Evolutionary conservation across 2,888 invertebrate genomes (phyloP).

Genomic region (Andrena trimmerana): DNA sequence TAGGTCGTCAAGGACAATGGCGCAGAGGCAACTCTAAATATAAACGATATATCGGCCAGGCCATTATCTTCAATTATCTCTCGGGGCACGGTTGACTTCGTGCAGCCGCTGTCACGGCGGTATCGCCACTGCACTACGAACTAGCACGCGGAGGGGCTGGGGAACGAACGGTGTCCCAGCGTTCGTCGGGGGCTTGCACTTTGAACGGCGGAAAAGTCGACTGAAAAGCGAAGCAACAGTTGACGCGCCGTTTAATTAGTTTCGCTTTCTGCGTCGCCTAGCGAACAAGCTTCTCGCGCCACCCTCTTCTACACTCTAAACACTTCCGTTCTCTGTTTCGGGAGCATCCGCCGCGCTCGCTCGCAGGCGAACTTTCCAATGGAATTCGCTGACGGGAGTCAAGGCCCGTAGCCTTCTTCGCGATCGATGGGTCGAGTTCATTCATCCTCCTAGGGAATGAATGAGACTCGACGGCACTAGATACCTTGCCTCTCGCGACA

Average conservation of each 20-base stretch:
- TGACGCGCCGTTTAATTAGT: slow-evolving; percentile 56
- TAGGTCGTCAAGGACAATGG: slow-evolving; percentile 41
- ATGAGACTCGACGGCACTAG: background rate
- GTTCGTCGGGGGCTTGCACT: slow-evolving; percentile 27
- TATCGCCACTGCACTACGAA: slow-evolving; percentile 13
- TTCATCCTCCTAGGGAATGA: slow-evolving; percentile 7
- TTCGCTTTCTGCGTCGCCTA: slow-evolving; percentile 28
- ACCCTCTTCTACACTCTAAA: slow-evolving; percentile 19
- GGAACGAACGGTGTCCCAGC: slow-evolving; percentile 12
- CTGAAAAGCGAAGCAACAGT: slow-evolving; percentile 57
- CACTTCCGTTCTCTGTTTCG: slow-evolving; percentile 14
- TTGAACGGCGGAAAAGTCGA: slow-evolving; percentile 51
- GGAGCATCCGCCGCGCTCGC: slow-evolving; percentile 8
- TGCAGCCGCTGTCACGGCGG: slow-evolving; percentile 15
- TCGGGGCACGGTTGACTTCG: slow-evolving; percentile 39
- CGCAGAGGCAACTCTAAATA: slow-evolving; percentile 47
- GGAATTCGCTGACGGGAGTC: slow-evolving; percentile 13
- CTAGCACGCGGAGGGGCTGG: background rate
- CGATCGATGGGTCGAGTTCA: background rate
- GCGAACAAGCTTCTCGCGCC: background rate
- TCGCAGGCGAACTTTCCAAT: slow-evolving; percentile 13
- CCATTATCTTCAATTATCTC: slow-evolving; percentile 59
- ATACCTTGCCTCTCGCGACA: background rate
- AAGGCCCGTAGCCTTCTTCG: background rate
- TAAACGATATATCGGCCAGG: slow-evolving; percentile 29